Conservation (phyloP, 2,888 invertebrate species). For the Tubulanus polymorphus region DNA sequence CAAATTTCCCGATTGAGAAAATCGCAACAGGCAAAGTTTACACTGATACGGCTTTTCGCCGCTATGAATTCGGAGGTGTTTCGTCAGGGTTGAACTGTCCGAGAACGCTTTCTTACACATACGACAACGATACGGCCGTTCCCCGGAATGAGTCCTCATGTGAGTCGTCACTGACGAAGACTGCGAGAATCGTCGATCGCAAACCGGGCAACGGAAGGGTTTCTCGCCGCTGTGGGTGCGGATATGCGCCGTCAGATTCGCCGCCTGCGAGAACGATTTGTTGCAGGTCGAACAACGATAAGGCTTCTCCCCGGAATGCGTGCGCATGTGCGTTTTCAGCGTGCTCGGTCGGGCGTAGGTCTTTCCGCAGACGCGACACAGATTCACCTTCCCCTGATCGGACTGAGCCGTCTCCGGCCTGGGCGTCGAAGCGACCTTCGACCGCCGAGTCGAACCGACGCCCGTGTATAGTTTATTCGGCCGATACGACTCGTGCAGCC, state of each 20-base stretch:
- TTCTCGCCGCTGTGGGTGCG: conserved; percentile 96
- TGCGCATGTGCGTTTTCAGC: conserved; percentile 91
- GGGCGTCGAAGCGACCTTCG: conserved; percentile 4
- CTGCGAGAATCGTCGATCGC: conserved; percentile 94
- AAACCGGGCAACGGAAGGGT: conserved; percentile 95
- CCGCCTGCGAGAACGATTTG: conserved; percentile 96
- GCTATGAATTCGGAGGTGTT: conserved; percentile 85
- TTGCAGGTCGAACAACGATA: conserved; percentile 68
- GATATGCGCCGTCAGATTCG: conserved; percentile 95
- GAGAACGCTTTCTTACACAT: conserved; percentile 98
- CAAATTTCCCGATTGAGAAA: conserved; percentile 96
- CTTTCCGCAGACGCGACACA: conserved; percentile 93
- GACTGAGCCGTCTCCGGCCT: conserved; percentile 12
- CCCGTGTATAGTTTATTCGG: background rate
- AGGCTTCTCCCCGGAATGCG: conserved; percentile 93
- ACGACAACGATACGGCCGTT: conserved; percentile 90
- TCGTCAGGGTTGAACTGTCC: conserved; percentile 96
- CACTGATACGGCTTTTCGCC: conserved; percentile 91
- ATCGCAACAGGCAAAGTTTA: conserved; percentile 88
- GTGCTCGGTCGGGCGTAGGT: conserved; percentile 94
- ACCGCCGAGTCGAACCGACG: background rate
- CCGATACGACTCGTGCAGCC: background rate
- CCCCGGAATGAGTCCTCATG: conserved; percentile 99
- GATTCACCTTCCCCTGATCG: conserved; percentile 58
- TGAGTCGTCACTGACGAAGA: conserved; percentile 93